Conservation (phyloP, 2,113 vertebrate genomes). For the Pholis gunnellus region DNA sequence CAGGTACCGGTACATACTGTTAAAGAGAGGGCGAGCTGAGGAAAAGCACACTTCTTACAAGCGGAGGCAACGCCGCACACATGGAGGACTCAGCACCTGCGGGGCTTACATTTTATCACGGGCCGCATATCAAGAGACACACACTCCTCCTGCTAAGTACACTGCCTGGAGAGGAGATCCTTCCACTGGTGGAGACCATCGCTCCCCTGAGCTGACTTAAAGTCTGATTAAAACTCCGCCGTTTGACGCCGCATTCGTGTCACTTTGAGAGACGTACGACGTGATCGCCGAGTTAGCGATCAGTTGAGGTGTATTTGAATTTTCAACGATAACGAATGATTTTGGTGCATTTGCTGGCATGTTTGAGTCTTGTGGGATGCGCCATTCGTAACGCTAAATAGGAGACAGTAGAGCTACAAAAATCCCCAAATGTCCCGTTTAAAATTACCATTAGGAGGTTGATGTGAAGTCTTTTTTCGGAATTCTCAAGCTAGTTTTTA, state of each 20-base stretch:
- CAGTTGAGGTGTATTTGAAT: not conserved
- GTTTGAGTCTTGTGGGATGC: not conserved
- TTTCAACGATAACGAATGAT: not conserved
- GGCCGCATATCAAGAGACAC: conserved; percentile 30
- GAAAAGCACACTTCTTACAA: conserved; percentile 3
- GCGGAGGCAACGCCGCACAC: not conserved
- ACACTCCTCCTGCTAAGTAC: conserved; percentile 12
- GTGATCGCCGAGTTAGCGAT: not conserved
- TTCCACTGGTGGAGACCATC: conserved; percentile 4
- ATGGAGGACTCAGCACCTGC: conserved; percentile 9
- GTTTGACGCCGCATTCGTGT: not conserved
- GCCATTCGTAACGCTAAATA: not conserved
- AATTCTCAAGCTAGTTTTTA: not conserved
- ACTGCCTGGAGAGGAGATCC: conserved; percentile 8
- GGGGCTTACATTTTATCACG: conserved; percentile 26
- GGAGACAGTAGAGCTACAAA: not conserved
- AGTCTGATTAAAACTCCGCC: not conserved
- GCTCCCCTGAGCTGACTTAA: not conserved
- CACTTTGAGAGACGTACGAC: not conserved
- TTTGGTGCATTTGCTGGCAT: not conserved
- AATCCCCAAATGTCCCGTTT: conserved; percentile 6
- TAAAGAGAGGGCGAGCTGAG: not conserved
- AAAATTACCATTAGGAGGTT: conserved; percentile 5
- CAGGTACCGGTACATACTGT: conserved; percentile 41
- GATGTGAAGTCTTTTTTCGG: not conserved